Conservation (phyloP, 2,113 vertebrate species). For the Hiodon alosoides region DNA sequence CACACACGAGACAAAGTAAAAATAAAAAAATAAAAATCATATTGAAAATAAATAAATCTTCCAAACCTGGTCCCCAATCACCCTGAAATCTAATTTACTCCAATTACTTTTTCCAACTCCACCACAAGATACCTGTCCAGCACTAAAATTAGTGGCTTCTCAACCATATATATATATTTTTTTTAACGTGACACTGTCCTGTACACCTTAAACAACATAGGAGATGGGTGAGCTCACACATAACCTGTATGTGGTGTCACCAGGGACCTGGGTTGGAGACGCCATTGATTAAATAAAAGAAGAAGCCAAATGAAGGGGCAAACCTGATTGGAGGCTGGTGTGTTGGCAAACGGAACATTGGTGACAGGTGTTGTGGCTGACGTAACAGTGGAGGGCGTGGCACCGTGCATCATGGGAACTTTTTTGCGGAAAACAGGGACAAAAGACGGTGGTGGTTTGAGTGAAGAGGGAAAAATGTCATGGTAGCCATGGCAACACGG, state of each 20-base stretch:
- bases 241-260: neutral
- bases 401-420: constrained; percentile 99
- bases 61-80: neutral
- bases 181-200: no score
- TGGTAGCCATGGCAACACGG: constrained; percentile 80
- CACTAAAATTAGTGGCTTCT: no score
- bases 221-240: neutral
- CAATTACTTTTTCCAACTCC: no score
- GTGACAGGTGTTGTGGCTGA: constrained; percentile 92
- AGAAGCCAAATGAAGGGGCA: constrained; percentile 81
- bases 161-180: no score
- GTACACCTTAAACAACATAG: no score
- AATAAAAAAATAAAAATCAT: neutral
- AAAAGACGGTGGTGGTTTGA: constrained; percentile 82
- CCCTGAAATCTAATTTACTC: no score
- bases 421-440: constrained; percentile 73
- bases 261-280: neutral
- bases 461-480: constrained; percentile 70
- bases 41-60: neutral
- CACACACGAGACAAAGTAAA: neutral
- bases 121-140: no score
- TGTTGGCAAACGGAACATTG: constrained; percentile 96
- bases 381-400: constrained; percentile 94
- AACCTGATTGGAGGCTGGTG: constrained; percentile 97
- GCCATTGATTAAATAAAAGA: neutral